Conservation (phyloP, 2,888 invertebrate species). For the Trisateles emortualis region DNA sequence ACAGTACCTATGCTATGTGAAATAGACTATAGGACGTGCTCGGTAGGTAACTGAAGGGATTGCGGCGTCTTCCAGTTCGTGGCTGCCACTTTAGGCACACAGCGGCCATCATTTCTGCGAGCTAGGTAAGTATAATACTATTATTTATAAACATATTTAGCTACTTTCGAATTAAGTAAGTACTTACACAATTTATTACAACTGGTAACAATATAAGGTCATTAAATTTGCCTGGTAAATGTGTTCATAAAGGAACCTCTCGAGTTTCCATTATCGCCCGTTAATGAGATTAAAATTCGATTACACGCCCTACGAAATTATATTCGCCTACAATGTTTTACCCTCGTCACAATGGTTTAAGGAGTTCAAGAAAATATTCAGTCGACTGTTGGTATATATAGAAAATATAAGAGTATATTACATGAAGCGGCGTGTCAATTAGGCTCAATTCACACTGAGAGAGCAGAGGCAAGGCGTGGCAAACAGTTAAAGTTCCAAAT, state of each 20-base stretch:
- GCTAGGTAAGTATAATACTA: no score
- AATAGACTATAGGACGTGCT: no score
- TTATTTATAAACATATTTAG: no score
- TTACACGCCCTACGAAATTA: slow-evolving; percentile 60
- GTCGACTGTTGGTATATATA: slow-evolving; percentile 29
- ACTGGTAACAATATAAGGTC: slow-evolving; percentile 26
- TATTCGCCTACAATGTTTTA: slow-evolving; percentile 49
- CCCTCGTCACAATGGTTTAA: slow-evolving; percentile 49
- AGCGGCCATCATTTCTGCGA: no score
- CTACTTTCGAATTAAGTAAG: slow-evolving; percentile 20
- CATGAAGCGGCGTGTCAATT: no score
- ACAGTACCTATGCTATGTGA: no score
- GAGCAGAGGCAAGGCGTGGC: no score
- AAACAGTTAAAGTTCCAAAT: no score
- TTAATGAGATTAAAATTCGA: slow-evolving; percentile 68
- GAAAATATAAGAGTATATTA: not conserved
- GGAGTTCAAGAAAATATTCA: slow-evolving; percentile 37
- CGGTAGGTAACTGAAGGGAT: no score
- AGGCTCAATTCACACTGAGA: no score
- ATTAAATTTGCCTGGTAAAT: slow-evolving; percentile 47
- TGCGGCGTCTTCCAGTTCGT: no score
- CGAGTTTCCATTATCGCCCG: slow-evolving; percentile 58
- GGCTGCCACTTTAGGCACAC: no score
- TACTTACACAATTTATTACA: slow-evolving; percentile 26
- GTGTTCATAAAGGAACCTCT: slow-evolving; percentile 49